phyloP scores from a whole-genome alignment of 2,888 invertebrate species.

The Anthrax anthrax region DNA sequence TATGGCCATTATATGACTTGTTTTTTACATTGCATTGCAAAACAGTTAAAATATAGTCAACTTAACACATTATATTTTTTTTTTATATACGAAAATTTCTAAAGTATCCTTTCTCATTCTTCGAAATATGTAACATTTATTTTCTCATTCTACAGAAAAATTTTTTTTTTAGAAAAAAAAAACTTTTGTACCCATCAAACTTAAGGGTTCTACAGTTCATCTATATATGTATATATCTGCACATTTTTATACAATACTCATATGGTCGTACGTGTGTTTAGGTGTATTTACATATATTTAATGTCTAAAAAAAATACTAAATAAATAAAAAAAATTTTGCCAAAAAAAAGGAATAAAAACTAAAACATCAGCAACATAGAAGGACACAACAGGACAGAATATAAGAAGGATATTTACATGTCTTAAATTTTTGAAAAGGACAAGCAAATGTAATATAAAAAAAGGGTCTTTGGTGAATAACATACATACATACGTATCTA shows the following conservation, averaged over 20 bases:
- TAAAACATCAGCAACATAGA: not conserved
- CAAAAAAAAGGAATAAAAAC: too few relatives aligned
- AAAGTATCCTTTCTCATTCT: not conserved
- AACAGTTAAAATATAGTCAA: slow-evolving; percentile 13
- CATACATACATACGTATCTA: too few relatives aligned
- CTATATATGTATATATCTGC: too few relatives aligned
- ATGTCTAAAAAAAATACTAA: too few relatives aligned
- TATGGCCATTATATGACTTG: slow-evolving; percentile 7
- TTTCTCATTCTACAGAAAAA: not conserved
- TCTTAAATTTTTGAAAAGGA: slow-evolving; percentile 26
- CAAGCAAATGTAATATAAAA: slow-evolving; percentile 10
- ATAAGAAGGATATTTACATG: slow-evolving; percentile 20
- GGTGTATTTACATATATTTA: too few relatives aligned
- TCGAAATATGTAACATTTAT: not conserved
- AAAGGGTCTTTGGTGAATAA: slow-evolving; percentile 6
- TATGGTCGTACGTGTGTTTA: too few relatives aligned
- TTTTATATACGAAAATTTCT: slow-evolving; percentile 7
- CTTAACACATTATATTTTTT: slow-evolving; percentile 12
- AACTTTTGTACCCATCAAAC: too few relatives aligned
- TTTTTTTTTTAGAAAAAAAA: too few relatives aligned
- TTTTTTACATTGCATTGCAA: too few relatives aligned
- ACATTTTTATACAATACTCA: too few relatives aligned
- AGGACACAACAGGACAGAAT: slow-evolving; percentile 14
- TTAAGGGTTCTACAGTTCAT: too few relatives aligned
- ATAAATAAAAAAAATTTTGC: too few relatives aligned